Evolutionary conservation across 1,140 invertebrate genomes (phyloP), one percentile per base, ranked within the genome.

Genomic region (Coboldia fuscipes): DNA sequence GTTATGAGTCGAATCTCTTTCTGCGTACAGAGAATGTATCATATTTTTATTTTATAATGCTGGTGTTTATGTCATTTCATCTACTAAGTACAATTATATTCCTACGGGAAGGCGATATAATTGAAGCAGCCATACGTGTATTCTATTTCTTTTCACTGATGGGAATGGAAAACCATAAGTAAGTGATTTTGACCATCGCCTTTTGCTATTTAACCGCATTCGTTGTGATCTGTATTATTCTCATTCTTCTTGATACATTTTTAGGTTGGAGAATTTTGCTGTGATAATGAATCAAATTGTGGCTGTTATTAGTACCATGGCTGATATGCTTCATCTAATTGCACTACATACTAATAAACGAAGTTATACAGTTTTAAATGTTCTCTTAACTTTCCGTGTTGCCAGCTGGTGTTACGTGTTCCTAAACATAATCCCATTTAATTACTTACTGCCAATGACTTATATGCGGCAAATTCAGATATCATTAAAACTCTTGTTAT

Each of bases 401-500:
- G 44, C 45, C 0, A 49, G 47, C 14, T 54, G 51, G 41, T 42
- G 44, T 4, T 41, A 53, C 30, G 43, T 53, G 5, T 53, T 51
- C 17, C 45, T 54, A 16, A 54, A 45, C 34, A 32, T 51, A 18
- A 18, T 54, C 23, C 51, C 51, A 13, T 54, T 54, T 16, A 53
- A 54, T 22, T 54, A 54, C 31, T 42, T 54, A 12, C 43, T 54
- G 35, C 51, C 51, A 24, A 54, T 51, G 14, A 39, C 53, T 0
- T 54, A 53, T 30, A 47, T 51, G 12, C 53, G 53, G 37, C 50
- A 54, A 41, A 53, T 54, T 21, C 53, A 54, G 43, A 15, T 53
- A 27, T 39, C 42, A 3, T 39, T 54, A 0, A 54, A 54, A 31
- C 40, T 54, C 33, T 29, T 40, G 3, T 48, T 54, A 31, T 54